Evolutionary conservation across 2,888 invertebrate genomes (phyloP).

Genomic region (Plebejus melissa): DNA sequence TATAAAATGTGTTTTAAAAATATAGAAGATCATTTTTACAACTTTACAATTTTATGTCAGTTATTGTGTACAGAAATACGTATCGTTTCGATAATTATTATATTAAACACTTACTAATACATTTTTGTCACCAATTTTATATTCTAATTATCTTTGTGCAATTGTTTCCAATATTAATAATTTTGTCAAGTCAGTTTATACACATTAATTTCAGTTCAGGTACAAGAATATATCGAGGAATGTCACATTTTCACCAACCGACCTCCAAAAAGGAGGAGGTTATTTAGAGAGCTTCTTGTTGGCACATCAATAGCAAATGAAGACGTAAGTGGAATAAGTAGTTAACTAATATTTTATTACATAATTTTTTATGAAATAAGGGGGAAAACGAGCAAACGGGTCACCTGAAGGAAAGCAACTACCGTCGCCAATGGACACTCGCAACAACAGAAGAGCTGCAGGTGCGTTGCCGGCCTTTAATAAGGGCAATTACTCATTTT

Average conservation of each 20-base stretch:
- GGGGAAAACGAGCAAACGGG: no score
- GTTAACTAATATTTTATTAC: no score
- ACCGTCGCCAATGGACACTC: no score
- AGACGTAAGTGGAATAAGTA: background rate
- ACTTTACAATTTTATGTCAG: background rate
- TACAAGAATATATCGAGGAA: background rate
- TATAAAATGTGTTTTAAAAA: no score
- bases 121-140: background rate
- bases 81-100: background rate
- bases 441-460: no score
- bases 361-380: no score
- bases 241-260: background rate
- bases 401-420: no score
- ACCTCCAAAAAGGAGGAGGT: no score
- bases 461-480: no score
- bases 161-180: background rate
- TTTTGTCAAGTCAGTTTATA: slow-evolving; percentile 14
- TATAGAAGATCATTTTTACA: background rate
- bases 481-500: no score
- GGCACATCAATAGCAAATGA: slow-evolving; percentile 3
- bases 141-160: background rate
- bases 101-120: background rate
- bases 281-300: slow-evolving; percentile 5
- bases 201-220: slow-evolving; percentile 8
- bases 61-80: slow-evolving; percentile 7